Conservation (phyloP, 2,888 invertebrate species). For the Agrochola litura region DNA sequence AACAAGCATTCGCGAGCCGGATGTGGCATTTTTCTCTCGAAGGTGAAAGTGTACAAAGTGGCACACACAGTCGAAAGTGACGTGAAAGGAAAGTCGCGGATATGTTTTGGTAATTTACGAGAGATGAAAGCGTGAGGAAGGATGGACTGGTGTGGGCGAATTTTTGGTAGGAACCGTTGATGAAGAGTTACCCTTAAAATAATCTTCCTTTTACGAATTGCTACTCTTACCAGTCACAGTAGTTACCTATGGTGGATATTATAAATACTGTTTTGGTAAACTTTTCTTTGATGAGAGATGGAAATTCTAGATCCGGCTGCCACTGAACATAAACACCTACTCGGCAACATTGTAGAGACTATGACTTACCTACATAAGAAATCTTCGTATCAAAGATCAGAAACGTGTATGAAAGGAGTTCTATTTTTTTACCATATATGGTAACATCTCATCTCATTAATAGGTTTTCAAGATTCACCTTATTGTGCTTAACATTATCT, state of each 20-base stretch:
- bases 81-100: slow-evolving; percentile 78
- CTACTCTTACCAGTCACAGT: neutral
- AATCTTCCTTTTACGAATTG: neutral
- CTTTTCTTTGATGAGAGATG: neutral
- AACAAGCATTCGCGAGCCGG: slow-evolving; percentile 75
- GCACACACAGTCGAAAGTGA: slow-evolving; percentile 78
- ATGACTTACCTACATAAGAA: neutral
- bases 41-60: slow-evolving; percentile 78
- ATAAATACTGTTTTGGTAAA: neutral
- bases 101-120: slow-evolving; percentile 70
- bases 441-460: neutral
- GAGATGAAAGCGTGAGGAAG: slow-evolving; percentile 61
- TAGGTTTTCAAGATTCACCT: neutral
- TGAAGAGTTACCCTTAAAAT: neutral
- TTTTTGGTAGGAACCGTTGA: slow-evolving; percentile 8
- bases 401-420: neutral
- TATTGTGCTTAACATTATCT: neutral
- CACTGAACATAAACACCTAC: neutral
- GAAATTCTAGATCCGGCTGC: neutral
- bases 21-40: slow-evolving; percentile 79
- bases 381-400: neutral
- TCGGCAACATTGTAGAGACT: neutral
- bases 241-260: neutral
- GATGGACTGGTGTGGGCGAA: slow-evolving; percentile 23
- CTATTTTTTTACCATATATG: neutral